Evolutionary conservation across 2,797 vertebrate species (phyloP), one percentile per base, ranked within the genome.

Genomic region (Eutrigla gurnardus): DNA sequence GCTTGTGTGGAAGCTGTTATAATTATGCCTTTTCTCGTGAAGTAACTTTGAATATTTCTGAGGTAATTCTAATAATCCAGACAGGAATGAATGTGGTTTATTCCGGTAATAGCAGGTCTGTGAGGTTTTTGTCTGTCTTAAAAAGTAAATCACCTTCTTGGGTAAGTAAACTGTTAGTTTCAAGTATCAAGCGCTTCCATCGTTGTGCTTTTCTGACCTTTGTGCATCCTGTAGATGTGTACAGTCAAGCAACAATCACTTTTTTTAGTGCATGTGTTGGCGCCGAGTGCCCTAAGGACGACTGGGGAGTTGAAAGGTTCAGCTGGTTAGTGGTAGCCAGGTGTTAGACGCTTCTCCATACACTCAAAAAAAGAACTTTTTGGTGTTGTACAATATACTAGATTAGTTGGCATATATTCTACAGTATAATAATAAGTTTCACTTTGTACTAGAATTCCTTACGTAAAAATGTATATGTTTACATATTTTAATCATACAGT

Each of bases 261-360:
- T 60, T 8, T 58, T 40, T 5, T 37, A 17, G 13, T 17, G 32
- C 10, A 3, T 17, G 32, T 52, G 64, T 68, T 57, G 55, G 40
- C 68, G 79, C 52, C 32, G 53, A 66, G 59, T 59, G 59, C 67
- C 63, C 5, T 55, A 11, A 58, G 60, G 65, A 67, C 6, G 49
- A 43, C 79, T 82, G 73, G 35, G 4, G 70, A 63, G 88, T 90
- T 91, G 87, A 91, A 88, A 65, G 83, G 90, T 93, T 92, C 88
- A 90, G 47, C 75, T 64, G 58, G 75, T 91, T 85, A 83, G 81
- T 55, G 74, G 88, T 81, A 88, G 74, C 91, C 91, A 92, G 88
- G 90, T 92, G 91, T 90, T 76, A 72, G 87, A 80, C 67, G 42
- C 80, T 74, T 77, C 87, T 73, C 90, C 92, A 91, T 93, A n/a